Conservation (phyloP, 2,797 vertebrate species). For the Centropyge bicolor region DNA sequence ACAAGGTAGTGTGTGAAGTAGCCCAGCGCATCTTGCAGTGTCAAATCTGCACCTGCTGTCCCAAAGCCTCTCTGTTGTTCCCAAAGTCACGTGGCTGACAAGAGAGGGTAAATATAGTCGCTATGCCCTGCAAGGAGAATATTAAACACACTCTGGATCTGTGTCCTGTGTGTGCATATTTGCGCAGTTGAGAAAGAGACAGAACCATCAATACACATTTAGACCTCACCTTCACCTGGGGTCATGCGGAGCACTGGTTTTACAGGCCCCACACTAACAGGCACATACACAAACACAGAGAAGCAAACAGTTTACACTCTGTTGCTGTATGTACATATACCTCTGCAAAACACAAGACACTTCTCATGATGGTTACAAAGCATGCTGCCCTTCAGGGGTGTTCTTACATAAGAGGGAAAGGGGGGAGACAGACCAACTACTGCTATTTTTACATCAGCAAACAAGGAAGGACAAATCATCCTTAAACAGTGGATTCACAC, state of each 20-base stretch:
- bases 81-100: conserved; percentile 49
- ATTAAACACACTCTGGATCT: conserved; percentile 35
- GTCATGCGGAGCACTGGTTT: conserved; percentile 33
- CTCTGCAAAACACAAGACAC: conserved; percentile 35
- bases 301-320: not conserved
- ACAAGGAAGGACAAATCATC: conserved; percentile 36
- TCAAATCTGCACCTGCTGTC: conserved; percentile 62
- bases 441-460: conserved; percentile 66
- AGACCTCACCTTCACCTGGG: conserved; percentile 39
- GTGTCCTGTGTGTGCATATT: conserved; percentile 1
- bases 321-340: conserved; percentile 8
- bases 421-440: conserved; percentile 16
- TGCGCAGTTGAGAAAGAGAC: not conserved
- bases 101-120: conserved; percentile 60
- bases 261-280: conserved; percentile 6
- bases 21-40: conserved; percentile 33
- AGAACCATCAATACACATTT: conserved; percentile 14
- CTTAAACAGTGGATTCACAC: conserved; percentile 32
- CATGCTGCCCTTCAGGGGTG: conserved; percentile 49
- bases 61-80: conserved; percentile 54
- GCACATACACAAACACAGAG: not conserved
- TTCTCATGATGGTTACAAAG: conserved; percentile 43
- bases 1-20: conserved; percentile 22
- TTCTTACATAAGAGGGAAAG: conserved; percentile 62
- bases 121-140: conserved; percentile 34